These are phyloP conservation scores for Syngnathus rostellatus DNA, from an alignment of 2,797 vertebrate species.

Conservation along the genomic window DNA sequence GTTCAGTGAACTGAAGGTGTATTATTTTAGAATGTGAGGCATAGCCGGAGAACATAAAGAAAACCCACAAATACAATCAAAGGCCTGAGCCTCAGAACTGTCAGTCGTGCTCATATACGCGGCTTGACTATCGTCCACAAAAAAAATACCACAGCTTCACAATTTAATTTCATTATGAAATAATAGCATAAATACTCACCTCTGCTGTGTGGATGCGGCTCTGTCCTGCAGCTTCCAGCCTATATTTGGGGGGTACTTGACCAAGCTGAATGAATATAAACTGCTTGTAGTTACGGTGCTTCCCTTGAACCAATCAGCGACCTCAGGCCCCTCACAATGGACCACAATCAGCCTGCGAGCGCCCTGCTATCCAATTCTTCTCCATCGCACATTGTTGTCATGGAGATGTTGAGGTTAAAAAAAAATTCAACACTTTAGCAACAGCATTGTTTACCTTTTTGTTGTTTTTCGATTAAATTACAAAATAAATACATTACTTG, in stretches of 20 bases:
- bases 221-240: conserved; percentile 31
- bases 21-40: neutral
- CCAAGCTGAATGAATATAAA: conserved; percentile 97
- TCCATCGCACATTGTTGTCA: conserved; percentile 93
- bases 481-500: neutral
- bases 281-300: conserved; percentile 88
- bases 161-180: neutral
- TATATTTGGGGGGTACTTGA: conserved; percentile 77
- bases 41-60: neutral
- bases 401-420: conserved; percentile 72
- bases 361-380: conserved; percentile 96
- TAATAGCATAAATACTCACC: neutral
- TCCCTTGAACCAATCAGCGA: conserved; percentile 96
- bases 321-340: conserved; percentile 93
- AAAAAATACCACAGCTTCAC: neutral
- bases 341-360: conserved; percentile 93
- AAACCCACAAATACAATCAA: neutral
- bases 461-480: conserved; percentile 48
- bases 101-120: too few relatives aligned
- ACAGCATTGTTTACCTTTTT: conserved; percentile 78
- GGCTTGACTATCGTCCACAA: too few relatives aligned
- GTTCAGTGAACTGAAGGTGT: too few relatives aligned
- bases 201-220: neutral
- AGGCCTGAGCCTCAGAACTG: too few relatives aligned
- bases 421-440: conserved; percentile 72